A percentile compares a stretch with the other conserved stretches of the same genome.
These are phyloP conservation scores for Sesia bembeciformis DNA, from an alignment of 2,888 invertebrate species.

Conservation along the genomic window DNA sequence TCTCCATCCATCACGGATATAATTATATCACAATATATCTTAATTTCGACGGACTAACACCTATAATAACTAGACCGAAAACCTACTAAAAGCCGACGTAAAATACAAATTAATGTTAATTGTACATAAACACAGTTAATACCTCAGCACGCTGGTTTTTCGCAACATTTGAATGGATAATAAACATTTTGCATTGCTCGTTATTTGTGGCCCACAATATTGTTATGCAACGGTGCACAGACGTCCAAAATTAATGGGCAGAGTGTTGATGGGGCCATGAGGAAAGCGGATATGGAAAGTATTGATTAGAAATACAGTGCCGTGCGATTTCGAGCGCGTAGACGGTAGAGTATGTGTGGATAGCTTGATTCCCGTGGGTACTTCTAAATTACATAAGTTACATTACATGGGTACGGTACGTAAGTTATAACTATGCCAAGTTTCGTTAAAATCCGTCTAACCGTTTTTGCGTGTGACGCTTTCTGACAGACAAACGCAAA, in stretches of 20 bases:
- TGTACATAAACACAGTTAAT: background rate
- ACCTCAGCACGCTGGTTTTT: background rate
- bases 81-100: background rate
- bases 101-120: background rate
- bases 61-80: background rate
- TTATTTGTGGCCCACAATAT: slow-evolving; percentile 1
- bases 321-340: too few species aligned
- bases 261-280: background rate
- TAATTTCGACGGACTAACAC: background rate
- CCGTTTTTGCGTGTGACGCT: too few species aligned
- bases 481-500: too few species aligned
- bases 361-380: too few species aligned
- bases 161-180: background rate
- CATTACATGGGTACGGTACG: too few species aligned
- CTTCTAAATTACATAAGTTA: too few species aligned
- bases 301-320: too few species aligned
- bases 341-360: too few species aligned
- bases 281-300: background rate
- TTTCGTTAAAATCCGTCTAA: too few species aligned
- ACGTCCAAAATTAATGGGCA: slow-evolving; percentile 4
- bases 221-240: slow-evolving; percentile 2
- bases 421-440: too few species aligned
- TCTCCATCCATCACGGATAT: background rate
- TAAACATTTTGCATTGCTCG: background rate
- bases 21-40: background rate